phyloP scores from a whole-genome alignment of 2,888 invertebrate species.

The Pyrocoelia pectoralis region DNA sequence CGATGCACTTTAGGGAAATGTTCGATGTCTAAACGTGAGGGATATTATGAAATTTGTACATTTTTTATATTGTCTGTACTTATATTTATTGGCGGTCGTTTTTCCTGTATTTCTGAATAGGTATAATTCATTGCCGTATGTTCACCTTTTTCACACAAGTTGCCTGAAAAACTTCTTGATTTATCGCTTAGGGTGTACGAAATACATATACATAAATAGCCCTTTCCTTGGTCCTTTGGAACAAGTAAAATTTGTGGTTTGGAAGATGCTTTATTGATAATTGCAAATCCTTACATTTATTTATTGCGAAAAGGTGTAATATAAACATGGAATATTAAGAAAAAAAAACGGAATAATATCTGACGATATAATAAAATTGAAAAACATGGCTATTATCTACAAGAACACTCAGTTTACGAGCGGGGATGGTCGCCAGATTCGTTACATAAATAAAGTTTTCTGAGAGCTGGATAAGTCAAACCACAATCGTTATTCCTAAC shows the following conservation, averaged over 20 bases:
- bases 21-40: not conserved
- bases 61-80: not conserved
- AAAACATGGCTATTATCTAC: conserved; percentile 17
- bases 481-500: conserved; percentile 35
- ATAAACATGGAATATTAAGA: not conserved
- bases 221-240: conserved; percentile 17
- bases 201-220: conserved; percentile 34
- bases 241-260: conserved; percentile 31
- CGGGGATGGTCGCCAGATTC: conserved; percentile 43
- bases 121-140: conserved; percentile 30
- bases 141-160: conserved; percentile 32
- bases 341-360: not conserved
- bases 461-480: conserved; percentile 38
- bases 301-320: not conserved
- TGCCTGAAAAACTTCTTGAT: conserved; percentile 30
- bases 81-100: conserved; percentile 15
- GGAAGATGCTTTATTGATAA: conserved; percentile 27
- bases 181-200: conserved; percentile 29
- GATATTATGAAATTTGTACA: not conserved
- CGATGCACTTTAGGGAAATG: not conserved
- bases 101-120: conserved; percentile 13
- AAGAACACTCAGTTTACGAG: conserved; percentile 43
- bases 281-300: not conserved
- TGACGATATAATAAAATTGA: conserved; percentile 23
- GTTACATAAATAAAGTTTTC: conserved; percentile 47